phyloP scores from a whole-genome alignment of 1,140 invertebrate genomes.

The Penaeus chinensis region DNA sequence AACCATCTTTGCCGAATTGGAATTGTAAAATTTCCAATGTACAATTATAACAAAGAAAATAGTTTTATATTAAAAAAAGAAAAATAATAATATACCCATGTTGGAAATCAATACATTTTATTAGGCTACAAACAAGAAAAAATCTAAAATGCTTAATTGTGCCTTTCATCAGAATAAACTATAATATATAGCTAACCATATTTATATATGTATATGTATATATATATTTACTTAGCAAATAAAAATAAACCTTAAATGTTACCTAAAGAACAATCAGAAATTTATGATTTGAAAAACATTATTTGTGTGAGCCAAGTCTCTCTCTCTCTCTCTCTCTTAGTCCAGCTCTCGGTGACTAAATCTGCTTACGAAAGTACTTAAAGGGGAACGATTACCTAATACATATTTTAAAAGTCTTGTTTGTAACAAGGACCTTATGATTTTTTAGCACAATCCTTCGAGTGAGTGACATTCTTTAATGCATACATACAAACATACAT shows the following conservation, averaged over 20 bases:
- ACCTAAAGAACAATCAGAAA: conserved; percentile 1
- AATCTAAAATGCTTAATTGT: not conserved
- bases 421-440: not conserved
- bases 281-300: not conserved
- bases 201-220: conserved; percentile 30
- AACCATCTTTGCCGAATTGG: too few relatives aligned
- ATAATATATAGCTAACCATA: not conserved
- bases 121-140: too few relatives aligned
- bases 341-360: not conserved
- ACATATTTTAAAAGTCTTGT: not conserved
- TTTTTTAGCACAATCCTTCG: conserved; percentile 5
- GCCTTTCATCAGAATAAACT: not conserved
- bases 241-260: not conserved
- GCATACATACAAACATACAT: conserved; percentile 5
- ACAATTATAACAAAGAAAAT: too few relatives aligned
- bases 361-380: not conserved
- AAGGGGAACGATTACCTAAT: not conserved
- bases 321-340: too few relatives aligned
- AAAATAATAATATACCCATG: too few relatives aligned
- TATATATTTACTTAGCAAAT: not conserved
- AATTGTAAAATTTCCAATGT: too few relatives aligned
- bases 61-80: too few relatives aligned
- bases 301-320: too few relatives aligned
- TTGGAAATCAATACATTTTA: too few relatives aligned
- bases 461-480: not conserved